Evolutionary conservation across 2,888 invertebrate genomes (phyloP), one percentile per base, ranked within the genome.

Genomic region (Ornithoptera priamus): DNA sequence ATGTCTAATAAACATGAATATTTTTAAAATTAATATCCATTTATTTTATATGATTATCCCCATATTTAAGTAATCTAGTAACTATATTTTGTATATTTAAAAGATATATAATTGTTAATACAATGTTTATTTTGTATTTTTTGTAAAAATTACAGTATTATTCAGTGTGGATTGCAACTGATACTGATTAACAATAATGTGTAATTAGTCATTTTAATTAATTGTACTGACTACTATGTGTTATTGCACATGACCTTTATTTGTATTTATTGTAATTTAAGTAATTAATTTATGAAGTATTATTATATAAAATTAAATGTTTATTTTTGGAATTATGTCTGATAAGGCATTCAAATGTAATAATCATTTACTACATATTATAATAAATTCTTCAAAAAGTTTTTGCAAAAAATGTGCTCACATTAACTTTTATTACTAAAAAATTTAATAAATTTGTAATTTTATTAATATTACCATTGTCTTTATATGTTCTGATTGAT

Each of bases 161-260:
- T 53, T n/a, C 18, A 53, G 1, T 46, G 15, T 46, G 46, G 15
- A 46, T 15, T 46, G 46, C 4, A 15, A 46, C 46, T 46, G 10
- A 12, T 46, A 46, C 46, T 17, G 15, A 46, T 46, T 46, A 12
- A 46, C 12, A 1, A 15, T 46, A 46, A 46, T 46, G 12, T 46
- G 12, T 53, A 53, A 53, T 53, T 53, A n/a, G n/a, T 53, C 53
- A 53, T 53, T 53, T 53, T n/a, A n/a, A 53, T n/a, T 24, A 57
- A 42, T 39, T 58, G 36, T 59, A 58, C 56, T 56, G 56, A 20
- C 20, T n/a, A 24, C 57, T 22, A 58, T 58, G 22, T 58, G 57
- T 58, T 58, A 58, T 58, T 58, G 57, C 57, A 58, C 15, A 58
- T 58, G 57, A 7, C 12, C 57, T 58, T 15, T 58, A 30, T 58